These are phyloP conservation scores for Mixornis gularis DNA, from an alignment of 2,113 vertebrate genomes.

Conservation along the genomic window DNA sequence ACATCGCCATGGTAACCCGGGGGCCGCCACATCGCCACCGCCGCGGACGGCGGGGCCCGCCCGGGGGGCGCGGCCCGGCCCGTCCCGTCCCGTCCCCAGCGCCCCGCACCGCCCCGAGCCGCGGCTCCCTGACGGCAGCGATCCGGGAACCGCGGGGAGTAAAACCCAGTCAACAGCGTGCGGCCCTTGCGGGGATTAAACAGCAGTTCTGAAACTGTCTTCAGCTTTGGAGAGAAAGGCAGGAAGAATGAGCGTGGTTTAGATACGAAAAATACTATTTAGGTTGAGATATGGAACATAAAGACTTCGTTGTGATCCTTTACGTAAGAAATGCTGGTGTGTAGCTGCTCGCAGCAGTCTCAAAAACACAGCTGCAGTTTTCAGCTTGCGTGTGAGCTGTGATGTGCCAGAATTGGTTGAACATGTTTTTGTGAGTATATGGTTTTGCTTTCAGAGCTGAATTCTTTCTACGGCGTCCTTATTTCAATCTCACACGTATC, in stretches of 20 bases:
- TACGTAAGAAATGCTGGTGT: background rate
- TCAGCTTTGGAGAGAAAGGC: background rate
- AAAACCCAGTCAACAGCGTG: background rate
- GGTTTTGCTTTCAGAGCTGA: background rate
- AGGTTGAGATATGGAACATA: background rate
- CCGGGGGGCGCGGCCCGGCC: background rate
- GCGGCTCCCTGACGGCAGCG: background rate
- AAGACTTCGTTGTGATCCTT: background rate
- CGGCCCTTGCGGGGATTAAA: background rate
- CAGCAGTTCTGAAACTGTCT: background rate
- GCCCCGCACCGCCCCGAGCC: background rate
- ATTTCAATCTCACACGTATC: background rate
- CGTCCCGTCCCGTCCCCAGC: background rate
- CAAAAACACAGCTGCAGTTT: background rate
- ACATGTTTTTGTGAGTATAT: background rate
- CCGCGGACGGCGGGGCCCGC: background rate
- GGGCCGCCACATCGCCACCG: constrained; percentile 5
- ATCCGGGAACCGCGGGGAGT: background rate
- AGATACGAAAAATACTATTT: background rate
- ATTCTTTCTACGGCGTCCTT: background rate
- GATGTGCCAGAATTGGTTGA: background rate
- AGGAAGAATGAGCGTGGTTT: background rate
- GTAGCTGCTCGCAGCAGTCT: background rate
- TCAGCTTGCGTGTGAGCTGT: background rate
- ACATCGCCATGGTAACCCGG: constrained; percentile 85